Evolutionary conservation across 2,888 invertebrate genomes (phyloP).

Genomic region (Proisotoma minuta): DNA sequence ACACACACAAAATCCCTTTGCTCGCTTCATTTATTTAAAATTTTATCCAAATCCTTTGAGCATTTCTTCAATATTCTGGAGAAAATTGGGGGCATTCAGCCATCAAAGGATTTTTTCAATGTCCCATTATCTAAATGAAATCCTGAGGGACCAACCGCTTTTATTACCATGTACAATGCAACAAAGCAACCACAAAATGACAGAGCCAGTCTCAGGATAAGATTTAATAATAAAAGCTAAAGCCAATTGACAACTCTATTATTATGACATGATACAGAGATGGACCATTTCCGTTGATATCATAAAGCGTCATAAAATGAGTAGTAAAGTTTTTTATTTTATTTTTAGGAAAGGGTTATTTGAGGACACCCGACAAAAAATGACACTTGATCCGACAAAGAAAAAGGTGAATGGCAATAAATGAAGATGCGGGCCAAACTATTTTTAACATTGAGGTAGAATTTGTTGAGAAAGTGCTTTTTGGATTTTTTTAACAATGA

Average conservation of each 20-base stretch:
- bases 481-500: slow-evolving; percentile 2
- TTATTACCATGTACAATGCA: not conserved
- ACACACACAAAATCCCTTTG: too few relatives aligned
- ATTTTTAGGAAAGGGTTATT: too few relatives aligned
- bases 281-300: too few relatives aligned
- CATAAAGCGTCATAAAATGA: not conserved
- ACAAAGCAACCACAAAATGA: not conserved
- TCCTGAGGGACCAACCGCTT: not conserved
- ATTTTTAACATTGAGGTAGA: not conserved
- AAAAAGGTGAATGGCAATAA: too few relatives aligned
- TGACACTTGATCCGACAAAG: too few relatives aligned
- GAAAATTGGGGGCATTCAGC: not conserved
- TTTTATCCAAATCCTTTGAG: not conserved
- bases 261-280: slow-evolving; percentile 1
- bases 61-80: not conserved
- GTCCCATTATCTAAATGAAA: not conserved
- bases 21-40: too few relatives aligned
- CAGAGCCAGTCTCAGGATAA: not conserved
- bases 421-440: not conserved
- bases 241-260: not conserved
- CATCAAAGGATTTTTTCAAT: not conserved
- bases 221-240: not conserved
- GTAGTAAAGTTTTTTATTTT: too few relatives aligned
- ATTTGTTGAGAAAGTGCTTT: not conserved
- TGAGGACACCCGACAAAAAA: too few relatives aligned